Base-by-base conservation (phyloP, 2,888 invertebrate genomes). In the Ormyrus rosae region DNA sequence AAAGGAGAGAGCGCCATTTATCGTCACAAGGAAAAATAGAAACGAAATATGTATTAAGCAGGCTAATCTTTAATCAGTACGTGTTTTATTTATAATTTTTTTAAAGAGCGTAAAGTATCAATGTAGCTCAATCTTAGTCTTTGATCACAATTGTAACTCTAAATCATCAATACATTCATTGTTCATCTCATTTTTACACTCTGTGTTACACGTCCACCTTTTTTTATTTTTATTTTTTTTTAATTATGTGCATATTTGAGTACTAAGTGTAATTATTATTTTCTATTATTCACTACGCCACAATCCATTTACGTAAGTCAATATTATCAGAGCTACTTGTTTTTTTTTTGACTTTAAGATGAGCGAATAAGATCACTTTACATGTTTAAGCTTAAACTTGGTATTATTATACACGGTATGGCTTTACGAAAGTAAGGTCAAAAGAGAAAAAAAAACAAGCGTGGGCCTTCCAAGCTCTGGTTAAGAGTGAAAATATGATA, bases 401-500 rank as follows among this genome's bases (percentile, higher is more conserved):
- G 73, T 80, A 74, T 80, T 76, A 78, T 50, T 70, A 13, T 65
- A 70, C 19, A 13, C 19, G 53, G 64, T 1, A 72, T 58, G 56
- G 68, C 63, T 45, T 71, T 75, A 48, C 51, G 48, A 13, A 46
- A 55, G 61, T 60, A 77, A 11, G 55, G 65, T 61, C 13, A 9
- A 61, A 65, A 55, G 60, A 78, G 74, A 69, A 68, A 75, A 68
- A 50, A 55, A 69, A 69, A 77, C 34, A 80, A 82, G 75, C 64
- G 61, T 72, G 74, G 74, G 78, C 74, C 78, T 81, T 82, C 60
- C 65, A 78, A 77, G 74, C 77, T 82, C 78, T 82, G 63, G 55
- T 73, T 64, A 78, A 82, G 75, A 82, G 75, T 78, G 78, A 75
- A 78, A 81, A 74, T 46, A 80, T 67, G 70, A 77, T 71, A 74